Percentiles rank a stretch among this genome's conserved stretches.
phyloP scores from a whole-genome alignment of 2,888 invertebrate species.

The Drosophila prostipennis region DNA sequence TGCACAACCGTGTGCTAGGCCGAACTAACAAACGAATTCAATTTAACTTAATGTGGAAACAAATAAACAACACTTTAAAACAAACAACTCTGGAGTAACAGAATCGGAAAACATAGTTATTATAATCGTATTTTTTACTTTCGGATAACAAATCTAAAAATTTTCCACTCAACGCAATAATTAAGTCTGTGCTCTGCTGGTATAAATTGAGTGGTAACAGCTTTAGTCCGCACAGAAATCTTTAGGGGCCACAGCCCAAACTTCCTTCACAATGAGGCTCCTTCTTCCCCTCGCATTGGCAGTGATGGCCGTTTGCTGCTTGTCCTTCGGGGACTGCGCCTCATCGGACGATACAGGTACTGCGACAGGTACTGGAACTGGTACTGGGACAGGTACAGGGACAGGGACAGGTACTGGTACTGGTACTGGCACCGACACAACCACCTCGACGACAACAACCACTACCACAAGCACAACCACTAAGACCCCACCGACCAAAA shows the following conservation, averaged over 20 bases:
- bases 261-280: not conserved
- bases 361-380: not conserved
- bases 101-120: too few species aligned
- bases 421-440: not conserved
- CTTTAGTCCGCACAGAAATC: not conserved
- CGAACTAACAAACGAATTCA: too few species aligned
- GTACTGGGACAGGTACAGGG: conserved; percentile 1
- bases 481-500: not conserved
- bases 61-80: too few species aligned
- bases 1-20: too few species aligned
- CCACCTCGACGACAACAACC: not conserved
- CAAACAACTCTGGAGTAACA: too few species aligned
- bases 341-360: not conserved
- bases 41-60: too few species aligned
- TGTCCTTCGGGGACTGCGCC: not conserved
- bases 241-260: not conserved
- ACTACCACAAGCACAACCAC: too few species aligned
- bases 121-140: too few species aligned
- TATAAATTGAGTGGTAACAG: conserved; percentile 6
- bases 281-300: not conserved
- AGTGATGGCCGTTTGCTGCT: conserved; percentile 4
- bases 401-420: too few species aligned
- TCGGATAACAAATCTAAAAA: not conserved
- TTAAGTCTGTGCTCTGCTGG: not conserved
- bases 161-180: conserved; percentile 10